These are phyloP conservation scores for Monochamus alternatus DNA, from an alignment of 2,888 invertebrate species.

Conservation along the genomic window DNA sequence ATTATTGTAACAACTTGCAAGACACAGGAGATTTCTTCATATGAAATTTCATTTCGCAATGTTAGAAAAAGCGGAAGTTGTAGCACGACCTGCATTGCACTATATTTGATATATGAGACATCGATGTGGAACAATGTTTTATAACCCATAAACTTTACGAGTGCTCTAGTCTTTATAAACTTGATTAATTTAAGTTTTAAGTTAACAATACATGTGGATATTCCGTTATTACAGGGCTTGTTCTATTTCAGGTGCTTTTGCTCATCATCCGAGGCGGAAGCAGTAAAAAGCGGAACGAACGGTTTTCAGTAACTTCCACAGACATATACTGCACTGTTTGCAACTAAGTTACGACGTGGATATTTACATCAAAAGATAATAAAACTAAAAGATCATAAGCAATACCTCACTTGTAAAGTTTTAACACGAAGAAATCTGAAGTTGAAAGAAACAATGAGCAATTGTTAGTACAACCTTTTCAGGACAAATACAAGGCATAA, in stretches of 20 bases:
- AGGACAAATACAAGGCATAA: constrained; percentile 14
- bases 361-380: constrained; percentile 35
- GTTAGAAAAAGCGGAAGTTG: too few relatives aligned
- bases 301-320: constrained; percentile 29
- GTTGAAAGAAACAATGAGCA: constrained; percentile 8
- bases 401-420: constrained; percentile 18
- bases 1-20: too few relatives aligned
- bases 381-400: constrained; percentile 22
- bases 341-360: constrained; percentile 19
- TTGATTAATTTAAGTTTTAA: constrained; percentile 10
- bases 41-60: too few relatives aligned
- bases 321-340: constrained; percentile 30
- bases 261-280: constrained; percentile 36
- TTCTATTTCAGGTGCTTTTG: constrained; percentile 44
- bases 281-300: constrained; percentile 42
- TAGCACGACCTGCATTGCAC: too few relatives aligned
- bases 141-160: not conserved
- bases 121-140: not conserved
- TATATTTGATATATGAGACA: not conserved
- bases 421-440: constrained; percentile 28
- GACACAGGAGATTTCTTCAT: too few relatives aligned
- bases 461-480: constrained; percentile 14
- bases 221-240: constrained; percentile 27
- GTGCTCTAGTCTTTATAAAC: not conserved
- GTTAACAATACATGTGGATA: not conserved